Base-by-base conservation (phyloP, 2,797 vertebrate species). In the Molothrus ater region DNA sequence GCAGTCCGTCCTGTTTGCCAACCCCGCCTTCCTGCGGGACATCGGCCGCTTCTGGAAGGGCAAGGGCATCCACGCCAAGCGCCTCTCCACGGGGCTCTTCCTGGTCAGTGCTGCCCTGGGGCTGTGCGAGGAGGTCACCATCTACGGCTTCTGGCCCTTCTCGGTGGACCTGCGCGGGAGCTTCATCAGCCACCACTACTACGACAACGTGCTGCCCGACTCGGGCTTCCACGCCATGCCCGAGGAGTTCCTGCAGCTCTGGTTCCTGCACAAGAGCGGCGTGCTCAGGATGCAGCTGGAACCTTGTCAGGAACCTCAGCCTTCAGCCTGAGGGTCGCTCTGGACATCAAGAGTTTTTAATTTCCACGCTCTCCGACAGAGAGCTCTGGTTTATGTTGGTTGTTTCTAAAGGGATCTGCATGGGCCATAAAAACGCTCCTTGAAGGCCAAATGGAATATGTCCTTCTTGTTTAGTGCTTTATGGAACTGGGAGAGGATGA, bases 131-230 rank as follows among this genome's bases (percentile, higher is more conserved):
- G 99, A 99, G 43, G 99, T 99, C 38, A 98, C 98, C 1, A 98
- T 98, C 80, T 99, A 99, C 4, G 99, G 99, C 59, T 99, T 99
- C 97, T 99, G 99, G 99, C 99, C 99, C 0, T 99, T 99, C 96
- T 98, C 99, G 0, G 95, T 98, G 36, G 98, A 98, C 95, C 97
- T 99, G 95, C 98, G 96, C 0, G 97, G 98, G 81, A 97, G 94
- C 61, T 98, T 98, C 18, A 98, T 99, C 96, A 99, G 99, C 96
- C 99, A 99, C 82, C 99, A 99, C 71, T 99, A 99, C 97, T 99
- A 99, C 19, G 99, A 99, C 96, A 99, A 99, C 43, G 98, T 99
- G 73, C 96, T 99, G 96, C 99, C 99, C 1, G 98, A 98, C 70
- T 98, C 98, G 1, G 98, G 98, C 64, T 99, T 99, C 97, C 99